These are phyloP conservation scores for Amphibalanus amphitrite DNA, from an alignment of 1,140 invertebrate species.

Conservation along the genomic window DNA sequence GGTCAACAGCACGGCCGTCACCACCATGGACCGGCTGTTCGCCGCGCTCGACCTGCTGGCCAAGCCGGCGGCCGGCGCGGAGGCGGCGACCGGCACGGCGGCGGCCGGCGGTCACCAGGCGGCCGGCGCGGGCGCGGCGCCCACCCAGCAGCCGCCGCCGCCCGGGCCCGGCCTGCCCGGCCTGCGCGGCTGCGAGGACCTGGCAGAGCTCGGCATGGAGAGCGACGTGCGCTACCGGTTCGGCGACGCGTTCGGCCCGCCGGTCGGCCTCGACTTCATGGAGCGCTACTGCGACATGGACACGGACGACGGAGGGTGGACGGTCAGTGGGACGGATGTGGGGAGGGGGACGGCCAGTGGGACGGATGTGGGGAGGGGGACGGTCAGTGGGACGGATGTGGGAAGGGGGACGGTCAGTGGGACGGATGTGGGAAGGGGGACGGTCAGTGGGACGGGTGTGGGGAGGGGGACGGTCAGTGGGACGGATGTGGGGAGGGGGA, in stretches of 20 bases:
- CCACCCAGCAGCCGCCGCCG: slow-evolving; percentile 5
- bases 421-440: too few relatives aligned
- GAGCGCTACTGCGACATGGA: slow-evolving; percentile 28
- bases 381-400: too few relatives aligned
- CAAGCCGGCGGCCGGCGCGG: neutral
- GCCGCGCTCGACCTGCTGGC: neutral
- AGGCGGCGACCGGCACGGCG: neutral
- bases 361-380: too few relatives aligned
- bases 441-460: too few relatives aligned
- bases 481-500: too few relatives aligned
- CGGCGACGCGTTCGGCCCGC: slow-evolving; percentile 23
- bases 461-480: too few relatives aligned
- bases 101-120: neutral
- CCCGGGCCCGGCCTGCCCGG: slow-evolving; percentile 7
- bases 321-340: too few relatives aligned
- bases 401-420: too few relatives aligned
- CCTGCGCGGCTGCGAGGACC: slow-evolving; percentile 14
- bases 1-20: neutral
- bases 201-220: neutral
- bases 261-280: neutral
- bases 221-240: slow-evolving; percentile 18
- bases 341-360: too few relatives aligned
- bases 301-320: slow-evolving; percentile 28
- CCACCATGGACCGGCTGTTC: neutral
- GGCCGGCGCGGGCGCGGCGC: neutral